phyloP scores from a whole-genome alignment of 2,797 vertebrate genomes.

The Leontopithecus rosalia region DNA sequence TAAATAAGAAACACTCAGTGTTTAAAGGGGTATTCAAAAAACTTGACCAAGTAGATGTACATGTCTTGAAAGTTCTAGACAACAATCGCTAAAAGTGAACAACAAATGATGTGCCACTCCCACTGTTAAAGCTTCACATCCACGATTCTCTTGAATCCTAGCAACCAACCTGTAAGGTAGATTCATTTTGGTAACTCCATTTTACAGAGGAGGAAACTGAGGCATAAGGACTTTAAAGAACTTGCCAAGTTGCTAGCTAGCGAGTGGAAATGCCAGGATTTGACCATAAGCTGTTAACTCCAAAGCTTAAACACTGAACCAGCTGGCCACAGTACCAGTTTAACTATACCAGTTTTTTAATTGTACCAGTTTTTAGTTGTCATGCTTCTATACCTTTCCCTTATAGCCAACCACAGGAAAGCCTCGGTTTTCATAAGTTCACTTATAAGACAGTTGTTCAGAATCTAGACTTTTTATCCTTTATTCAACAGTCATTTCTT shows the following conservation, averaged over 20 bases:
- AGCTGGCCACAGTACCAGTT: not conserved
- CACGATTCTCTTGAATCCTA: not conserved
- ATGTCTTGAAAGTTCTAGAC: not conserved
- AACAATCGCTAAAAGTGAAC: not conserved
- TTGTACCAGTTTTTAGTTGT: not conserved
- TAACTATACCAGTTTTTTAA: not conserved
- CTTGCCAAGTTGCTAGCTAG: not conserved
- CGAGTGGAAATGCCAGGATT: not conserved
- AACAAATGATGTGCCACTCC: not conserved
- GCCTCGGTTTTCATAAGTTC: not conserved
- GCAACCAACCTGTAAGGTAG: not conserved
- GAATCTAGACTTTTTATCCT: not conserved
- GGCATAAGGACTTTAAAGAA: not conserved
- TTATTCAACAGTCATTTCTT: not conserved
- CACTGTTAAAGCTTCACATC: not conserved
- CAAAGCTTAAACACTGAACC: not conserved
- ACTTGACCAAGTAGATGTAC: not conserved
- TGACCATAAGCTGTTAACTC: not conserved
- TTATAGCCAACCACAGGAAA: not conserved
- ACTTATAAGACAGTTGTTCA: not conserved
- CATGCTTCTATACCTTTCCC: not conserved
- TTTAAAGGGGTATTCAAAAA: conserved; percentile 14
- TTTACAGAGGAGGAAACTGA: conserved; percentile 16
- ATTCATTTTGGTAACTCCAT: not conserved
- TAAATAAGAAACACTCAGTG: not conserved